Base-by-base conservation (phyloP, 2,888 invertebrate species). In the Perithous albicinctus region DNA sequence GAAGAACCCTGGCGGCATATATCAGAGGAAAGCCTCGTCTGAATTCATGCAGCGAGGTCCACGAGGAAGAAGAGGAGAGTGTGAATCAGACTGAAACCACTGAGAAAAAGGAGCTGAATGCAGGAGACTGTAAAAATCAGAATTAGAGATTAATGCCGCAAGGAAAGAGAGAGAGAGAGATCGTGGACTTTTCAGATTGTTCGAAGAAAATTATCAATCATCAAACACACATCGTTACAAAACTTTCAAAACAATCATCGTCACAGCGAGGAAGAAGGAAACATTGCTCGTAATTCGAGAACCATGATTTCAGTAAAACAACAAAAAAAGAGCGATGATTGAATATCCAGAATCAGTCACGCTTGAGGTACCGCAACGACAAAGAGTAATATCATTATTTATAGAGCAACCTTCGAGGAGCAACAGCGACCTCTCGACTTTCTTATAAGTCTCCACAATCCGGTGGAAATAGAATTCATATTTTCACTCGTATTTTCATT, bases 1-100 rank as follows among this genome's bases (percentile, higher is more conserved):
- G 94, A 82, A 92, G 94, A 51, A 93, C 93, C 2, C 88, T 95
- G 2, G 93, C 93, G 1, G 93, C 92, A 70, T 94, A 94, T 86
- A 93, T 94, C 83, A 91, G 93, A 64, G 93, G 93, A 80, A 94
- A 94, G 77, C 92, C 93, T n/a, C 92, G 93, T 20, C 92, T 93
- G n/a, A 93, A 93, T 85, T 93, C 93, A 80, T 93, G 93, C 85
- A 92, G 93, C 70, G 93, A 94, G 85, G 93, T 94, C 81, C 93
- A 93, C 85, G 94, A 94, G 85, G 94, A 94, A 77, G 93, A 93
- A 18, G 93, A 93, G 69, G 93, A 93, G 74, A 90, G 88, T 29
- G 87, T 87, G 23, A 88, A 73, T 43, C 43, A 76, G 81, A 70
- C 74, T 72, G 83, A 80, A 20, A 23, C n/a, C 23, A 63, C 10